Evolutionary conservation across 2,888 invertebrate genomes (phyloP), one percentile per base, ranked within the genome.

Genomic region (Steromphala cineraria): DNA sequence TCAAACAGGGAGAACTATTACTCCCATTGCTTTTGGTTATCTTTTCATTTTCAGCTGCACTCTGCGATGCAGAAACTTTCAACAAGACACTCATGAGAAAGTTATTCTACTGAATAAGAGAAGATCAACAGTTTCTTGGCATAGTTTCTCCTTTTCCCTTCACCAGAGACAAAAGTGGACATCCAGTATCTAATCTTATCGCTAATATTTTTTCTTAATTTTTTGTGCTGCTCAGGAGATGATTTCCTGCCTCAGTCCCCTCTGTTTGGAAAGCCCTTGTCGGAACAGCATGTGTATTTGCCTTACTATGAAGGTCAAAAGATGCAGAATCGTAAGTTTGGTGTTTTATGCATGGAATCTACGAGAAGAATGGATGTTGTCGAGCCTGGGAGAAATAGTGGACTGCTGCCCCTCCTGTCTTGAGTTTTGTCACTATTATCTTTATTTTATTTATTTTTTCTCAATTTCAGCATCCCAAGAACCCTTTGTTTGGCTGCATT

Each of bases 281-380:
- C 96, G 94, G 96, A 96, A 94, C 96, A 95, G 94, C 96, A 96
- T 94, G 95, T 96, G 95, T 96, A 96, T 94, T 95, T 96, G 94
- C 96, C 96, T 93, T 96, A 96, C 95, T 95, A 95, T 93, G 96
- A 96, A 95, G 96, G 96, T 94, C 96, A 96, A 94, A 95, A 95
- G 94, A 95, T 96, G 94, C 95, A 96, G 93, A 95, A 95, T 94
- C 95, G 96, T 96, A 96, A 96, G 96, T 96, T 82, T 53, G 28
- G 19, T 19, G 28, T 46, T 5, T 15, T 7, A 17, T 28, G 71
- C 36, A 36, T 71, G 71, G 40, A 46, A 5, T 17, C 75, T 10
- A 4, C 52, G 10, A 2, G 24, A 53, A 75, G 24, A 21, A 13
- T 53, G 13, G 53, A 52, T 75, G 75, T 75, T 52, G 75, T 53